These are phyloP conservation scores for Agriopis marginaria DNA, from an alignment of 2,888 invertebrate species.

Conservation along the genomic window DNA sequence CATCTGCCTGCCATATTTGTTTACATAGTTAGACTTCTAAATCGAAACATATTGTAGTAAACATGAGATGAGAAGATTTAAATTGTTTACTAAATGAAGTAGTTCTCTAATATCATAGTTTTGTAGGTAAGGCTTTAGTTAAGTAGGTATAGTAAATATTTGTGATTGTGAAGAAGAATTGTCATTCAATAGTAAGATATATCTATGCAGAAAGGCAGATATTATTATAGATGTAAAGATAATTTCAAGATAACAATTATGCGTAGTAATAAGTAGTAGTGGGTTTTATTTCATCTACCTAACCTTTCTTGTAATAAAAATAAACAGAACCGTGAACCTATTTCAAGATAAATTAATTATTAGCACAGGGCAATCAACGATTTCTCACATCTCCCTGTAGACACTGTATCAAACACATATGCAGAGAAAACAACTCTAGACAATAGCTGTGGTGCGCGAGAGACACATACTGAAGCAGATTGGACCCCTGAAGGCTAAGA, in stretches of 20 bases:
- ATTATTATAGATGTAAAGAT: slow-evolving; percentile 13
- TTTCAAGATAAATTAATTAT: too few relatives aligned
- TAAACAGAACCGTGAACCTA: slow-evolving; percentile 9
- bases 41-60: too few relatives aligned
- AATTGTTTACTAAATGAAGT: neutral
- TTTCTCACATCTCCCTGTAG: too few relatives aligned
- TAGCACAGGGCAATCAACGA: too few relatives aligned
- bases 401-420: too few relatives aligned
- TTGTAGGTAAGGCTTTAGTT: slow-evolving; percentile 1
- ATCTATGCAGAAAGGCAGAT: slow-evolving; percentile 35
- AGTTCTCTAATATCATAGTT: neutral
- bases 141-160: neutral
- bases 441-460: too few relatives aligned
- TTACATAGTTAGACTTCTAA: too few relatives aligned
- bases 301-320: slow-evolving; percentile 35
- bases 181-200: slow-evolving; percentile 2
- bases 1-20: too few relatives aligned
- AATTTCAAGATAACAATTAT: slow-evolving; percentile 7
- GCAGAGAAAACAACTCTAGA: too few relatives aligned
- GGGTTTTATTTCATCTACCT: slow-evolving; percentile 25
- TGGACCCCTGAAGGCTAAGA: too few relatives aligned
- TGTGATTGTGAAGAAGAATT: neutral
- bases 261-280: slow-evolving; percentile 8
- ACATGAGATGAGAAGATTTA: neutral
- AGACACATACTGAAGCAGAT: too few relatives aligned